Conservation (phyloP, 1,140 invertebrate genomes). For the Berghia stephanieae region DNA sequence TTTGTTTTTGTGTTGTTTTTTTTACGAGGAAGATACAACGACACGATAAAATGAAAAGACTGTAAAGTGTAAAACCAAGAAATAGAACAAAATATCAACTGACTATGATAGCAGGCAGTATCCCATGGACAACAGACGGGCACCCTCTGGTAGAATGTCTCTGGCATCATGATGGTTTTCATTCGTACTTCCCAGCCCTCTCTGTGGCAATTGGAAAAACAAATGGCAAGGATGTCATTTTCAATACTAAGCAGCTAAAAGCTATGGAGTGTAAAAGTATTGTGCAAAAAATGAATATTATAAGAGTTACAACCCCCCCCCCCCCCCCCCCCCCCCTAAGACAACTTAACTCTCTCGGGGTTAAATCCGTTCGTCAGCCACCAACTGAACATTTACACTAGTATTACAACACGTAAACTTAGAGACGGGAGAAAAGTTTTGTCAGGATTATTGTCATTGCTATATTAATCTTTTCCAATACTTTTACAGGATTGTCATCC, state of each 20-base stretch:
- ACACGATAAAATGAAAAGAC: too few relatives aligned
- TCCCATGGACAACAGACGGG: constrained; percentile 18
- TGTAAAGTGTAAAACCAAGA: too few relatives aligned
- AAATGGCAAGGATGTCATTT: not conserved
- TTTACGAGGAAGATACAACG: too few relatives aligned
- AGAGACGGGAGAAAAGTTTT: too few relatives aligned
- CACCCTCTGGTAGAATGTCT: constrained; percentile 4
- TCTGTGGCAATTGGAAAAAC: too few relatives aligned
- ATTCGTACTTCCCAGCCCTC: not conserved
- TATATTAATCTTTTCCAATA: too few relatives aligned
- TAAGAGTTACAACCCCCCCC: not conserved
- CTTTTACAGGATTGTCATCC: too few relatives aligned
- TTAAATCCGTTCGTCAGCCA: not conserved
- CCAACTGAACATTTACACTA: not conserved
- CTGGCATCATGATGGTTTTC: not conserved
- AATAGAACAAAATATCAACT: too few relatives aligned
- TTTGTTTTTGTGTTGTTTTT: too few relatives aligned
- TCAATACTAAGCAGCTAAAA: not conserved
- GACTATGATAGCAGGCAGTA: not conserved
- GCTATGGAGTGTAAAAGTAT: not conserved
- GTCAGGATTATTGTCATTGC: too few relatives aligned
- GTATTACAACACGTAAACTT: too few relatives aligned
- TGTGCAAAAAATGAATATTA: not conserved
- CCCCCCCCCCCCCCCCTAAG: too few relatives aligned
- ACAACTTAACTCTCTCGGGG: not conserved